Conservation (phyloP, 2,888 invertebrate species). For the Drymonia ruficornis region DNA sequence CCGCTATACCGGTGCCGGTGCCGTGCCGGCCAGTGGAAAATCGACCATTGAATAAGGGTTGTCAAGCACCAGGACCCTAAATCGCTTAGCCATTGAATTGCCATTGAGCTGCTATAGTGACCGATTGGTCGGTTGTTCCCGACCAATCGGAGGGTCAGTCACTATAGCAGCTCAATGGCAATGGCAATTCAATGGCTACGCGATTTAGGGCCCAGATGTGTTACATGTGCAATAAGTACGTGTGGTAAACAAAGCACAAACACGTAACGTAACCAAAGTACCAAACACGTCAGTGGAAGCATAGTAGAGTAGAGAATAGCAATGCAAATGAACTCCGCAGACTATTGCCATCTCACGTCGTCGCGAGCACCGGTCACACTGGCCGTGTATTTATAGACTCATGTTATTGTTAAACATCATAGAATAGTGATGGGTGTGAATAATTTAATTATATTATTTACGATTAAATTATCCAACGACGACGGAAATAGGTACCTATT, state of each 20-base stretch:
- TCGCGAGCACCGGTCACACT: constrained; percentile 50
- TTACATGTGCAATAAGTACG: background rate
- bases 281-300: constrained; percentile 44
- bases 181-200: no score
- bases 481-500: no score
- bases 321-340: constrained; percentile 71
- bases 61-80: background rate
- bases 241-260: constrained; percentile 7
- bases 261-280: constrained; percentile 5
- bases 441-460: background rate
- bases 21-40: no score
- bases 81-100: no score
- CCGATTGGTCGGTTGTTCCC: no score
- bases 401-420: constrained; percentile 72
- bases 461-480: background rate
- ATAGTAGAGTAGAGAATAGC: constrained; percentile 62
- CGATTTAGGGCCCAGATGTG: no score
- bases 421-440: constrained; percentile 43
- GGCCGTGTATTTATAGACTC: constrained; percentile 69
- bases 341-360: constrained; percentile 47
- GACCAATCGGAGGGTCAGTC: no score
- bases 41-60: background rate
- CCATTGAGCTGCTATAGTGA: no score
- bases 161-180: no score
- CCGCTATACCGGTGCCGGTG: no score